These are phyloP conservation scores for Cyanoderma ruficeps DNA, from an alignment of 2,113 vertebrate genomes.

Conservation along the genomic window DNA sequence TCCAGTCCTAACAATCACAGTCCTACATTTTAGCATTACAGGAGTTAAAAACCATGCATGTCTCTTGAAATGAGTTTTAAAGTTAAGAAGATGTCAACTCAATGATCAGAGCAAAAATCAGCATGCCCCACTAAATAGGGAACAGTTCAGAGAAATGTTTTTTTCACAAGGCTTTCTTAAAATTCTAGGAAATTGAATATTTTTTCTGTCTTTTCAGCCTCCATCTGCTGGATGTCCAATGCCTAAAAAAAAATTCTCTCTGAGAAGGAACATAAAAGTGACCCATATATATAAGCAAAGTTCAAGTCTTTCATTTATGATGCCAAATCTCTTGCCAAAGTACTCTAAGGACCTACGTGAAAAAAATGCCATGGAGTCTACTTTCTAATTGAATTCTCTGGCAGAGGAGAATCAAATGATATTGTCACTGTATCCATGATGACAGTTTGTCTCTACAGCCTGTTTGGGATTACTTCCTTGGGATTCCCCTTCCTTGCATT, in stretches of 20 bases:
- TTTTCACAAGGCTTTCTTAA: constrained; percentile 52
- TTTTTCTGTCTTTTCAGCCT: constrained; percentile 61
- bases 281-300: constrained; percentile 35
- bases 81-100: constrained; percentile 55
- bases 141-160: constrained; percentile 57
- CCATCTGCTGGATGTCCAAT: constrained; percentile 46
- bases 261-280: constrained; percentile 54
- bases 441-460: background rate
- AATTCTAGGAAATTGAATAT: constrained; percentile 33
- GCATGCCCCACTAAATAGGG: background rate
- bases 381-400: constrained; percentile 70
- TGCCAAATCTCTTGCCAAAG: constrained; percentile 62
- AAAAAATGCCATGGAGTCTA: constrained; percentile 68
- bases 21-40: background rate
- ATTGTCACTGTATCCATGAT: constrained; percentile 13
- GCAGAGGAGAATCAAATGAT: constrained; percentile 35
- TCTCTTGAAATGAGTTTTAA: constrained; percentile 55
- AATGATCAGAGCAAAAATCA: constrained; percentile 54
- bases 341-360: constrained; percentile 71
- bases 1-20: background rate
- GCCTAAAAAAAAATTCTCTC: constrained; percentile 27
- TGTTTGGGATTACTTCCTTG: background rate
- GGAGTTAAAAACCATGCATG: constrained; percentile 38
- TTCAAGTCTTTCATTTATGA: constrained; percentile 65
- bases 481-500: background rate